phyloP scores from a whole-genome alignment of 2,113 vertebrate genomes.

The Solea solea region DNA sequence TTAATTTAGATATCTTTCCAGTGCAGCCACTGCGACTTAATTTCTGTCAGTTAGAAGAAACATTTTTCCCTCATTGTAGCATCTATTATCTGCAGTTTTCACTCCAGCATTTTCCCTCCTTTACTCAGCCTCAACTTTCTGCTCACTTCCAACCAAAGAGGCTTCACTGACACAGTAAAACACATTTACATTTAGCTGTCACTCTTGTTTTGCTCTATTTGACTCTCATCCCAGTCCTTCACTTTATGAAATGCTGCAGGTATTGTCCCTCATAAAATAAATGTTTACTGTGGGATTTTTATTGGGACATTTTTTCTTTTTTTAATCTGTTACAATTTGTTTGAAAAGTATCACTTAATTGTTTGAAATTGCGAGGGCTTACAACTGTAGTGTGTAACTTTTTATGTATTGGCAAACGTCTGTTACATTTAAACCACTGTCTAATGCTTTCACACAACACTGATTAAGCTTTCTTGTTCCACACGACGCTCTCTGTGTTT shows the following conservation, averaged over 20 bases:
- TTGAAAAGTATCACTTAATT: not conserved
- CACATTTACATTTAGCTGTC: slow-evolving; percentile 8
- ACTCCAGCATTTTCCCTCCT: not conserved
- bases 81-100: not conserved
- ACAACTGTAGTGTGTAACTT: not conserved
- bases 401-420: too few species aligned
- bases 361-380: not conserved
- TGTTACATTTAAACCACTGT: too few species aligned
- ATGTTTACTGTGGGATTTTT: not conserved
- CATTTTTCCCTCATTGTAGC: not conserved
- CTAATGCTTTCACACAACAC: too few species aligned
- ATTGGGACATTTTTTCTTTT: not conserved
- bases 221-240: not conserved
- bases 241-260: not conserved
- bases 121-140: not conserved
- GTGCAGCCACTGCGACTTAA: slow-evolving; percentile 4
- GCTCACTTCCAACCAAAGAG: slow-evolving; percentile 3
- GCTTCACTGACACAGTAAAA: not conserved
- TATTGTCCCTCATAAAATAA: not conserved
- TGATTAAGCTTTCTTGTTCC: too few species aligned
- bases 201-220: not conserved
- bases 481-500: too few species aligned
- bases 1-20: slow-evolving; percentile 22
- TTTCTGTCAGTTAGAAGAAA: slow-evolving; percentile 1
- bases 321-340: not conserved